Base-by-base conservation (phyloP, 2,797 vertebrate species). In the Pangasius krempfi region DNA sequence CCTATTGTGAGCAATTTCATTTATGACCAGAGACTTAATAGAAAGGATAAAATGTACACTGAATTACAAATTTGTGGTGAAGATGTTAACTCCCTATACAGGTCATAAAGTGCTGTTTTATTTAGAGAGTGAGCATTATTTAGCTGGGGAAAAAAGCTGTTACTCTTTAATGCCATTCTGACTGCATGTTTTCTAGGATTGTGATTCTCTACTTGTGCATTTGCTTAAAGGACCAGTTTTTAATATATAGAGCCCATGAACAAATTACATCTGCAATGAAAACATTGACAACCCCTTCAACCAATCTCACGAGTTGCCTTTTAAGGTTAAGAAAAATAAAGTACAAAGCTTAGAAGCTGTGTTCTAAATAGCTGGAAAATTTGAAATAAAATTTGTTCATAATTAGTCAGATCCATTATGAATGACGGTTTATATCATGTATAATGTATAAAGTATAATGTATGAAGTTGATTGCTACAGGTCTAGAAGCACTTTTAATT, bases 41-140 rank as follows among this genome's bases (percentile, higher is more conserved):
- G 88, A 81, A 89, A 56, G 52, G 70, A 50, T 84, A 83, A 47
- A 47, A 84, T 89, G 60, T 82, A 76, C 70, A 47, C 33, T 47
- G 79, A 66, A 58, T 78, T 78, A 66, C 47, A 66, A 47, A 66
- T 87, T 81, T 83, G 60, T 82, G 37, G 10, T 30, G 66, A 30
- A 25, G 79, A 73, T 84, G 37, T 76, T 87, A 73, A 68, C 47
- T 76, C 79, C 25, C 58, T 30, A n/a, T 86, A 58, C 85, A 82
- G 78, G 68, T 76, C 68, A 83, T 86, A 89, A 86, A 86, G 85
- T 37, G 54, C 18, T 40, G 58, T 62, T 66, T 75, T 66, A 86
- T 62, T 68, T 44, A 68, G 30, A 66, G 40, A 54, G n/a, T 50
- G 40, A 86, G 58, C 37, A 44, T 86, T 83, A 89, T 76, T 33